These are phyloP conservation scores for Melanogrammus aeglefinus DNA, from an alignment of 2,797 vertebrate genomes.

Conservation along the genomic window DNA sequence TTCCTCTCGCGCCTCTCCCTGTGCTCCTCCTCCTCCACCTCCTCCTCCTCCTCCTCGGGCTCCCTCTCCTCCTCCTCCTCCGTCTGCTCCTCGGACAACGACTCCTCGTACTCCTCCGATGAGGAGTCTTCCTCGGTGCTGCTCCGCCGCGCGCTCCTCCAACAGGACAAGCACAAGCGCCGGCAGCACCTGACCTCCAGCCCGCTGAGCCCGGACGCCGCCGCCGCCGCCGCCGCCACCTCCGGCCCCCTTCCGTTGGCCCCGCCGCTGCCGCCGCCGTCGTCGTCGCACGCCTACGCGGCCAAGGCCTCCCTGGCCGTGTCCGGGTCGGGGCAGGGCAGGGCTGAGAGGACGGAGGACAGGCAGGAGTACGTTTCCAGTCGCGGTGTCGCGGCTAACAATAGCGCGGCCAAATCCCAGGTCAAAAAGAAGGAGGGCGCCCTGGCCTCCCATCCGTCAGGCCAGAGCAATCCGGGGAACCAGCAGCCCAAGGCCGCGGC, in stretches of 20 bases:
- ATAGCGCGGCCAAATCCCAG: conserved; percentile 54
- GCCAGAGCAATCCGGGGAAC: conserved; percentile 48
- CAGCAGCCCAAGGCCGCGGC: conserved; percentile 74
- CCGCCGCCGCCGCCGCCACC: conserved; percentile 64
- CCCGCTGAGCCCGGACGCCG: conserved; percentile 43
- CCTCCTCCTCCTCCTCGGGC: conserved; percentile 90
- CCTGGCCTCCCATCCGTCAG: conserved; percentile 46
- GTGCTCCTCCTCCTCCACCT: conserved; percentile 93
- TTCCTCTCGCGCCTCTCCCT: conserved; percentile 87
- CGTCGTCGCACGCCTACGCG: conserved; percentile 70
- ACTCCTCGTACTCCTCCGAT: conserved; percentile 94
- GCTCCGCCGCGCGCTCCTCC: conserved; percentile 87
- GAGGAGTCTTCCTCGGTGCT: conserved; percentile 88
- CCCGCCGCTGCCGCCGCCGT: conserved; percentile 47
- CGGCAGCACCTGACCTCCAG: conserved; percentile 55
- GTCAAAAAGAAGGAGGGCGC: conserved; percentile 83
- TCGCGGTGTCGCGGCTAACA: conserved; percentile 45
- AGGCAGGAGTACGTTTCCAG: conserved; percentile 61
- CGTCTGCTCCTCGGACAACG: conserved; percentile 93
- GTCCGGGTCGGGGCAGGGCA: conserved; percentile 70
- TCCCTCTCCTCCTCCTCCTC: conserved; percentile 96
- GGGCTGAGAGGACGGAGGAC: conserved; percentile 54
- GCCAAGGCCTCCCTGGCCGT: conserved; percentile 75
- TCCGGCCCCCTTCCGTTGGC: conserved; percentile 54
- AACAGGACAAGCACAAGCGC: conserved; percentile 74